Evolutionary conservation across 2,888 invertebrate species (phyloP).

Genomic region (Pammene aurita): DNA sequence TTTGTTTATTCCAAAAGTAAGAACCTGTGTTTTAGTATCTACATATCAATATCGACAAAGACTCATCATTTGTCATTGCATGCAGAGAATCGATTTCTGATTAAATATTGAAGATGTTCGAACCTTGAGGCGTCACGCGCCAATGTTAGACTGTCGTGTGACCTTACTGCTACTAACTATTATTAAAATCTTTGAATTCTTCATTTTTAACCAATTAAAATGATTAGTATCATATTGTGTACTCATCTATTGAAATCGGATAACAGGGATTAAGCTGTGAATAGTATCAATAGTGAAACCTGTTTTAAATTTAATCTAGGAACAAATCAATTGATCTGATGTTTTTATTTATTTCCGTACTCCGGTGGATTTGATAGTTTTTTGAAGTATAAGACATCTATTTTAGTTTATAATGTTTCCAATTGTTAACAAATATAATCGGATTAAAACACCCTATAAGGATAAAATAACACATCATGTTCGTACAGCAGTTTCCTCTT

Average conservation of each 20-base stretch:
- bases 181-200: neutral
- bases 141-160: slow-evolving; percentile 18
- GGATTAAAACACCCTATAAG: no score
- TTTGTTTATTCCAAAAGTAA: neutral
- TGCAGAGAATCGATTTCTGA: slow-evolving; percentile 17
- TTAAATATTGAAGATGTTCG: slow-evolving; percentile 29
- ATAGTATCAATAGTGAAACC: no score
- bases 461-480: no score
- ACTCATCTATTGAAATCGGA: neutral
- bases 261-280: no score
- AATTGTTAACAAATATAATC: no score
- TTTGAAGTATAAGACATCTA: no score
- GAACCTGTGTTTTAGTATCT: neutral
- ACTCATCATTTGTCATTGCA: slow-evolving; percentile 10
- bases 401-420: no score
- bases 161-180: slow-evolving; percentile 15
- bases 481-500: no score
- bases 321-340: no score
- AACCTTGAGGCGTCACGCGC: slow-evolving; percentile 34
- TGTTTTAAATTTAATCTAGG: no score
- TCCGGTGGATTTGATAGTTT: no score
- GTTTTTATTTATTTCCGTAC: no score
- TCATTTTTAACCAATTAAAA: slow-evolving; percentile 3
- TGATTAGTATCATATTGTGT: neutral
- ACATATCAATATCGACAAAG: neutral